Evolutionary conservation across 2,797 vertebrate genomes (phyloP), one percentile per base, ranked within the genome.

Genomic region (Pygocentrus nattereri): DNA sequence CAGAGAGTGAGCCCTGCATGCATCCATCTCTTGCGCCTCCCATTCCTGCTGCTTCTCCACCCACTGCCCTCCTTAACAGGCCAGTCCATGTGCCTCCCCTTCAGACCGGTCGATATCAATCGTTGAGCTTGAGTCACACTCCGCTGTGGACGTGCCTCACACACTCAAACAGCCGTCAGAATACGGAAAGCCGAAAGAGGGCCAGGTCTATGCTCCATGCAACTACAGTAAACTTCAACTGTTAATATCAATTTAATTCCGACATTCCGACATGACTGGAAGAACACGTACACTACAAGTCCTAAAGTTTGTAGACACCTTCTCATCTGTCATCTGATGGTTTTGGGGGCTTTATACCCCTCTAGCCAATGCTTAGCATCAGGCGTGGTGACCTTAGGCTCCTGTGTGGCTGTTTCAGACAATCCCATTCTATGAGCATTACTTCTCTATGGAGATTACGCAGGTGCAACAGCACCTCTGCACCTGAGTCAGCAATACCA

Each of bases 91-190:
- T 68, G 10, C 59, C 56, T 68, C 58, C 69, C 50, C n/a, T 69
- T 74, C n/a, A 70, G 74, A 81, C 69, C 16, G 68, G 41, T 85
- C 70, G 58, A 74, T 85, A 78, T 82, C 34, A 68, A 70, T 78
- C 56, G 47, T 30, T 58, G 52, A 52, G 58, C 27, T 68, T 78
- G 62, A 76, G 65, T 62, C 65, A 62, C 50, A 58, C 41, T 69
- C n/a, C 69, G 73, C 52, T 41, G 61, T 52, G 68, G 68, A 82
- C 58, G 31, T 58, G 70, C 64, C 69, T 78, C 68, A 74, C 47
- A 76, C 56, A 77, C 38, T 64, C 64, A 73, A 73, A 74, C 69
- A 77, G 67, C 47, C 21, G 19, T 64, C 47, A 70, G 68, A 56
- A 34, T 58, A 59, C 8, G n/a, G 49, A 50, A 58, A 38, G 31